A percentile compares a stretch with the other conserved stretches of the same genome.
phyloP scores from a whole-genome alignment of 2,888 invertebrate genomes.

The Apoda limacodes region DNA sequence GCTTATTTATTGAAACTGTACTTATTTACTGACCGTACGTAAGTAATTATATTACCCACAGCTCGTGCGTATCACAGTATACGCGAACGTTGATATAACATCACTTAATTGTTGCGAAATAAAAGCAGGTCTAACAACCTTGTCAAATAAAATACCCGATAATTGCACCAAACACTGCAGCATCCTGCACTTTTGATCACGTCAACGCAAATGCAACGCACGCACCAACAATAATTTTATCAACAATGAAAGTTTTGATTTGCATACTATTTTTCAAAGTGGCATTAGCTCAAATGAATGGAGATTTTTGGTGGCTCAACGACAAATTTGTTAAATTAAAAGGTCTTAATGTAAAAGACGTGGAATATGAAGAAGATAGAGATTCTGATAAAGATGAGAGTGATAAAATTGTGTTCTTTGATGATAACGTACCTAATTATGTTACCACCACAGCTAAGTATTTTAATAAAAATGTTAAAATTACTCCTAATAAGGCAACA shows the following conservation, averaged over 20 bases:
- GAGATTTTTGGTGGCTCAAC: slow-evolving; percentile 58
- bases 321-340: slow-evolving; percentile 34
- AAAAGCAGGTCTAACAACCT: slow-evolving; percentile 30
- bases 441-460: too few species aligned
- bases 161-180: slow-evolving; percentile 39
- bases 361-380: slow-evolving; percentile 37
- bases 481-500: slow-evolving; percentile 5
- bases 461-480: slow-evolving; percentile 2
- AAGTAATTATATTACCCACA: slow-evolving; percentile 22
- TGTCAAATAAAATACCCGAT: slow-evolving; percentile 37
- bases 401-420: slow-evolving; percentile 41
- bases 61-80: slow-evolving; percentile 33
- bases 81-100: slow-evolving; percentile 31
- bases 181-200: slow-evolving; percentile 43
- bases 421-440: too few species aligned
- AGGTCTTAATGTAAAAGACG: slow-evolving; percentile 28
- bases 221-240: too few species aligned
- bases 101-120: slow-evolving; percentile 40
- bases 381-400: slow-evolving; percentile 49
- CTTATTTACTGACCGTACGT: slow-evolving; percentile 12
- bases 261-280: slow-evolving; percentile 27
- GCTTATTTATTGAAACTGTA: too few species aligned
- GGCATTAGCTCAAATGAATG: slow-evolving; percentile 38
- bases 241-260: slow-evolving; percentile 24
- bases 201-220: too few species aligned